phyloP scores from a whole-genome alignment of 1,140 invertebrate genomes.

The Hylyphantes graminicola region DNA sequence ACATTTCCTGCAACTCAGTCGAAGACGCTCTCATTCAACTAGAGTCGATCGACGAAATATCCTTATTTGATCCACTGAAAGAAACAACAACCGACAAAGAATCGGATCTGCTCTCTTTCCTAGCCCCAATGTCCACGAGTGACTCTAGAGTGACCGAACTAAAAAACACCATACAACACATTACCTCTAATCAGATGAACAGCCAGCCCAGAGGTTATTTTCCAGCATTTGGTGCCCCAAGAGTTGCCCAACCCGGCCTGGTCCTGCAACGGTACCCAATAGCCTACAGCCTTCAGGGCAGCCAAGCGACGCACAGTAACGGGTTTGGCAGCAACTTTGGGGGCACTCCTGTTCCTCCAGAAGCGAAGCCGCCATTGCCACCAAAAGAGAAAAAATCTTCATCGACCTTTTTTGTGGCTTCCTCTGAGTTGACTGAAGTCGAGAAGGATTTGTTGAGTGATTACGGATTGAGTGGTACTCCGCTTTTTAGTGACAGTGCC shows the following conservation, averaged over 20 bases:
- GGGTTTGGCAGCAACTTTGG: constrained; percentile 17
- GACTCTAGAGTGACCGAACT: constrained; percentile 43
- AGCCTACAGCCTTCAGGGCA: too few species aligned
- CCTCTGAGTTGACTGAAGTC: constrained; percentile 8
- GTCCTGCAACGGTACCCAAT: constrained; percentile 10
- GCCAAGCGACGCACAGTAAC: constrained; percentile 4
- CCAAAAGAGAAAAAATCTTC: constrained; percentile 22
- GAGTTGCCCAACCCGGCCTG: constrained; percentile 29
- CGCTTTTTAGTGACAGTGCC: constrained; percentile 25
- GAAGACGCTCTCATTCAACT: constrained; percentile 48
- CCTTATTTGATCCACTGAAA: constrained; percentile 45
- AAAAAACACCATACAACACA: constrained; percentile 44
- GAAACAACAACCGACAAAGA: constrained; percentile 29
- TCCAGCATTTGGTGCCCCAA: constrained; percentile 26
- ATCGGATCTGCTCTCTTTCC: constrained; percentile 14
- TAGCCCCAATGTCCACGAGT: not conserved
- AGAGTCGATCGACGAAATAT: constrained; percentile 34
- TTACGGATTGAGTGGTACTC: constrained; percentile 42
- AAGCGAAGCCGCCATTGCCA: constrained; percentile 30
- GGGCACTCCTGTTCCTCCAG: not conserved
- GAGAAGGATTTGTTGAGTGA: constrained; percentile 43
- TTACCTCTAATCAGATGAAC: constrained; percentile 11
- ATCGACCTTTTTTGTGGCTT: constrained; percentile 33
- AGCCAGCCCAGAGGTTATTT: constrained; percentile 5
- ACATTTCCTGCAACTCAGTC: not conserved